Conservation (phyloP, 2,113 vertebrate species). For the Theristicus caerulescens region DNA sequence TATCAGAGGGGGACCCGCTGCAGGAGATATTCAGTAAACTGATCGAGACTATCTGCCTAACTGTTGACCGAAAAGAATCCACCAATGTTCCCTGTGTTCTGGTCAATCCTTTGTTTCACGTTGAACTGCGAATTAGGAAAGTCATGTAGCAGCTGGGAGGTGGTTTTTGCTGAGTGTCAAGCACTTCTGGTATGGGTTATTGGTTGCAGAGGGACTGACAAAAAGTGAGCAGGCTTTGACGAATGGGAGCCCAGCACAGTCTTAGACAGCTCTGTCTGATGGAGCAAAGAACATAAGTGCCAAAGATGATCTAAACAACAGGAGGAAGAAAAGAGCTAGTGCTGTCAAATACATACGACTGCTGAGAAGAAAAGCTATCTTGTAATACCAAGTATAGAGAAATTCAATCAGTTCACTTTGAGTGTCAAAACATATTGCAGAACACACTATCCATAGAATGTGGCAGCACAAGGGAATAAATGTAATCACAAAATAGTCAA, state of each 20-base stretch:
- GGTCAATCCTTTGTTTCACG: background rate
- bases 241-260: background rate
- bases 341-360: background rate
- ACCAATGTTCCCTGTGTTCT: background rate
- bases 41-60: background rate
- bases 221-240: background rate
- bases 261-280: background rate
- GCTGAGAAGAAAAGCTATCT: conserved; percentile 21
- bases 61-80: background rate
- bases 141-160: background rate
- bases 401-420: conserved; percentile 42
- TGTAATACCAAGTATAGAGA: background rate
- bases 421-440: conserved; percentile 43
- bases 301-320: conserved; percentile 2
- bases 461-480: conserved; percentile 13
- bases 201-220: background rate
- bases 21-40: background rate
- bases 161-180: background rate
- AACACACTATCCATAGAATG: conserved; percentile 11
- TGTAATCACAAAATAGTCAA: conserved; percentile 40
- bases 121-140: background rate
- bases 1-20: background rate
- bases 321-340: background rate
- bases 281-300: background rate
- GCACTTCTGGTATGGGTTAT: background rate